phyloP scores from a whole-genome alignment of 2,888 invertebrate species.

The Tromatobia lineatoria region DNA sequence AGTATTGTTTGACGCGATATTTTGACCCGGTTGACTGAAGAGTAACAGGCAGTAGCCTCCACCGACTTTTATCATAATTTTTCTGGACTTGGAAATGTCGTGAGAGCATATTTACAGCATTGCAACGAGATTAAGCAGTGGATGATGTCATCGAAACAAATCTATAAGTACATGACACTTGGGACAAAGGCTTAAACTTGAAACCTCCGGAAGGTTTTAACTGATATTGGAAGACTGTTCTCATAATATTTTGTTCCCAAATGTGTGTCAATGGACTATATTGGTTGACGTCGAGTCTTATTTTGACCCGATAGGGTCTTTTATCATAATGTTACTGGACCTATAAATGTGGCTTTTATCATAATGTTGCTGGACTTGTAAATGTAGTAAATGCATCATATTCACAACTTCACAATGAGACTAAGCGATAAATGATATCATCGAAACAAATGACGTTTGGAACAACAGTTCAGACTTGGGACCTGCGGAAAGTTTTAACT shows the following conservation, averaged over 20 bases:
- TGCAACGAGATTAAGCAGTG: neutral
- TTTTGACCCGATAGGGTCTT: too few species aligned
- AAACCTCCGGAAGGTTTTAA: too few species aligned
- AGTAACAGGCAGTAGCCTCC: neutral
- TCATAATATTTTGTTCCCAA: too few species aligned
- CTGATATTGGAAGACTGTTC: too few species aligned
- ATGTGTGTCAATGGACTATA: too few species aligned
- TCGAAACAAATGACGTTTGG: too few species aligned
- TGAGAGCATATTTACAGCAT: neutral
- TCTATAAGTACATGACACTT: neutral
- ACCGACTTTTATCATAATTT: neutral
- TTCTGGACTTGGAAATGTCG: neutral
- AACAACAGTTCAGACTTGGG: too few species aligned
- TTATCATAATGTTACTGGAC: too few species aligned
- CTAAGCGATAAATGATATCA: neutral
- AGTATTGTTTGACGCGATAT: constrained; percentile 72
- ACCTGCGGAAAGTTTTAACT: too few species aligned
- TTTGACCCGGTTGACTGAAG: constrained; percentile 70
- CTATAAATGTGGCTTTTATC: constrained; percentile 7
- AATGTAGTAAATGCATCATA: constrained; percentile 1
- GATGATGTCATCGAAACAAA: neutral
- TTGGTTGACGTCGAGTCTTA: too few species aligned
- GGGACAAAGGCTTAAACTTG: neutral
- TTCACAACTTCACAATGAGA: neutral
- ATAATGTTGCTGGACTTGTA: neutral